Evolutionary conservation across 2,113 vertebrate genomes (phyloP), one percentile per base, ranked within the genome.

Genomic region (Rostratula benghalensis): DNA sequence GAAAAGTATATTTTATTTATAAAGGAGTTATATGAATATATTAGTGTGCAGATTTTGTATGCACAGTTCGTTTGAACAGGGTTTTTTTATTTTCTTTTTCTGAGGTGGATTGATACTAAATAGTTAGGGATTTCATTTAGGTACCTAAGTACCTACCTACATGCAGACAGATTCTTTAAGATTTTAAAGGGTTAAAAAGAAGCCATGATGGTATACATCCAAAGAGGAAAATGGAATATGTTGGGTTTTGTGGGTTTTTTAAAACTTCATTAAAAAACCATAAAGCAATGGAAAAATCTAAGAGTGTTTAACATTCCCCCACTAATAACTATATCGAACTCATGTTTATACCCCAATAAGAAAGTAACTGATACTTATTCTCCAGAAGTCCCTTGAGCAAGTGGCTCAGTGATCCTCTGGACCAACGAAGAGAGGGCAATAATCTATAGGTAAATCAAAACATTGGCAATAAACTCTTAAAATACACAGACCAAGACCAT

Each of bases 1-100:
- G 41, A 53, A 70, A 85, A 88, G 21, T 10, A 14, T 80, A 39
- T 19, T 64, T 86, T 89, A 54, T 94, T 93, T 93, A 39, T 83
- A 67, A 63, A 70, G 37, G 37, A 63, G 6, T 68, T 75, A 5
- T 74, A 19, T 67, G n/a, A 31, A 22, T 45, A 3, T 59, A 19
- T 89, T 33, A 27, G n/a, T 56, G 43, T 27, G 50, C 18, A 41
- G 59, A 41, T 57, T 86, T 92, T 76, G 12, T 64, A 57, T 53
- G 14, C 71, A 59, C 16, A 53, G 31, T 63, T 87, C 23, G 17
- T 27, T 87, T 53, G 39, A 80, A 70, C 16, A 24, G 4, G 71
- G 6, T 43, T 18, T 12, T 24, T 8, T n/a, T 48, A 5, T 14
- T 83, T 92, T 57, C 11, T 53, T 80, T 80, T 50, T 28, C 68